phyloP scores from a whole-genome alignment of 2,113 vertebrate genomes.

The Rhagologus leucostigma region DNA sequence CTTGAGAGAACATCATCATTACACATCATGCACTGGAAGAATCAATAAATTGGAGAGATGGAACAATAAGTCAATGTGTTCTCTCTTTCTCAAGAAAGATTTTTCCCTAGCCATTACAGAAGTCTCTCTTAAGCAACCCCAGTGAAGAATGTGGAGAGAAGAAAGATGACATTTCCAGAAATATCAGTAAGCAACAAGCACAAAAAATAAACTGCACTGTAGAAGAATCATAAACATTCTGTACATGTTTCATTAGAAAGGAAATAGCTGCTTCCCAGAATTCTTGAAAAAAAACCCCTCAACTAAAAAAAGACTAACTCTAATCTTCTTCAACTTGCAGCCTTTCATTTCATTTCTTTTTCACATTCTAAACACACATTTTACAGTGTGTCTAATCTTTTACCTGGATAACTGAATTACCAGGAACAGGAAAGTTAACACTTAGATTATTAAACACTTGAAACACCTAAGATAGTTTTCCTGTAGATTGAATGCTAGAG shows the following conservation, averaged over 20 bases:
- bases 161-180: constrained; percentile 41
- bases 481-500: background rate
- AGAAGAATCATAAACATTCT: background rate
- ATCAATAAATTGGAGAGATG: background rate
- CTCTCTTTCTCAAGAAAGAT: background rate
- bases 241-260: background rate
- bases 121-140: constrained; percentile 69
- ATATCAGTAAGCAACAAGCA: constrained; percentile 74
- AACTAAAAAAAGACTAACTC: background rate
- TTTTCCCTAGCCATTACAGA: constrained; percentile 71
- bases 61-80: background rate
- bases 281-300: background rate
- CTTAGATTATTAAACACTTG: background rate
- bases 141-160: constrained; percentile 47
- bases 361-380: background rate
- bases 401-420: background rate
- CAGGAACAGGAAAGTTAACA: background rate
- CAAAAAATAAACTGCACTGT: background rate
- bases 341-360: background rate
- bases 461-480: background rate
- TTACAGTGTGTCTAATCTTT: background rate
- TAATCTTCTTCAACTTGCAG: background rate
- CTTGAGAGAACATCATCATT: background rate
- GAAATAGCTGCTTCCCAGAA: background rate
- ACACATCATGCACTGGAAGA: background rate